Evolutionary conservation across 2,113 vertebrate genomes (phyloP).

Genomic region (Meles meles): DNA sequence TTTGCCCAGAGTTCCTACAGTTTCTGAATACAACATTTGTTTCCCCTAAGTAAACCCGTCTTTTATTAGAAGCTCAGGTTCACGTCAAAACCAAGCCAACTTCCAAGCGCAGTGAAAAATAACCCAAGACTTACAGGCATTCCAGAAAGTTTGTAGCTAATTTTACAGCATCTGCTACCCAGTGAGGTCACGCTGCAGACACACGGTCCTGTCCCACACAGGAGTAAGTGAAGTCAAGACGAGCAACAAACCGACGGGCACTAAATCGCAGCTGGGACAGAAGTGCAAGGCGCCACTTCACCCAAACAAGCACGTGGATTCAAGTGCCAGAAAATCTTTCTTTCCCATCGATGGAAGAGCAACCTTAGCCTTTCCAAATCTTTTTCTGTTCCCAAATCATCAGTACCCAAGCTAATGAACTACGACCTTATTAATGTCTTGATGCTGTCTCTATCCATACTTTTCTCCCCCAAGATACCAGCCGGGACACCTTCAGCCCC

Average conservation of each 20-base stretch:
- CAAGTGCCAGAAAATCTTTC: neutral
- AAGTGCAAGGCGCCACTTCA: neutral
- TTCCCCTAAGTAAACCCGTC: slow-evolving; percentile 61
- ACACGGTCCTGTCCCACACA: neutral
- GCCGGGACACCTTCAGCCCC: neutral
- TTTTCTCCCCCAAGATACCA: neutral
- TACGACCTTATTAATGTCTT: neutral
- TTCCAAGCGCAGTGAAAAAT: slow-evolving; percentile 57
- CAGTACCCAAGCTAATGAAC: neutral
- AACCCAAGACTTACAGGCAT: slow-evolving; percentile 32
- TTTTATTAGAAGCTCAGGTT: slow-evolving; percentile 61
- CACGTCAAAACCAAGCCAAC: slow-evolving; percentile 66
- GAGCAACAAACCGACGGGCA: neutral
- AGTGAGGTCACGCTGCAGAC: neutral
- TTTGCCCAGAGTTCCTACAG: neutral
- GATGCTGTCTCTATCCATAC: neutral
- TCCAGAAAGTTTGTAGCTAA: slow-evolving; percentile 42
- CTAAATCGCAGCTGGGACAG: neutral
- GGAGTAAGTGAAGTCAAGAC: slow-evolving; percentile 9
- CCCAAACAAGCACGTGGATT: neutral
- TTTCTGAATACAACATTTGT: slow-evolving; percentile 50
- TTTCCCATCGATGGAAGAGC: neutral
- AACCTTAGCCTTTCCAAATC: neutral
- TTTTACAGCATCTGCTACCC: slow-evolving; percentile 25
- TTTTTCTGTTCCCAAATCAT: neutral